A percentile compares a stretch with the other conserved stretches of the same genome.
phyloP scores from a whole-genome alignment of 2,888 invertebrate species.

The Dermolepida albohirtum region DNA sequence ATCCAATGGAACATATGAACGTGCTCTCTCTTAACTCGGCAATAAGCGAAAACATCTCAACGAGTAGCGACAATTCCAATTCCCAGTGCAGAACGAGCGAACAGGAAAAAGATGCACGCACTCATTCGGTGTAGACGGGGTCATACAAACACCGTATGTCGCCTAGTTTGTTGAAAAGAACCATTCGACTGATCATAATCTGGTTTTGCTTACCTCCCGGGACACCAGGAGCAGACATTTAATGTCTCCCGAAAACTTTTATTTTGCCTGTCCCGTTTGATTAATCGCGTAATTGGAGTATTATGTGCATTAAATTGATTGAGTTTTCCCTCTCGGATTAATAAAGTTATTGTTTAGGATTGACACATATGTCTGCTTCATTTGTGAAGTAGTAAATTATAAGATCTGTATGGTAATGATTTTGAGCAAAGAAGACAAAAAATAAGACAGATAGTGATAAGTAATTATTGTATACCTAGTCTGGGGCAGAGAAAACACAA shows the following conservation, averaged over 20 bases:
- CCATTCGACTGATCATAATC: slow-evolving; percentile 53
- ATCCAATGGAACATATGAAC: slow-evolving; percentile 47
- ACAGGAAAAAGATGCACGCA: slow-evolving; percentile 27
- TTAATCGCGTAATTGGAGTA: slow-evolving; percentile 18
- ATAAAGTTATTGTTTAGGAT: too few relatives aligned
- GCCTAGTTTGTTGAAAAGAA: slow-evolving; percentile 50
- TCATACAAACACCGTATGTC: slow-evolving; percentile 52
- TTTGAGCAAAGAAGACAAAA: too few relatives aligned
- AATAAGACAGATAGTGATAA: too few relatives aligned
- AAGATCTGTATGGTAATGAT: too few relatives aligned
- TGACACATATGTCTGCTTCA: too few relatives aligned
- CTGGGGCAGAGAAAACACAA: too few relatives aligned
- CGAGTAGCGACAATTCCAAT: slow-evolving; percentile 41
- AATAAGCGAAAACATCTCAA: slow-evolving; percentile 47
- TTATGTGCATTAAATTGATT: slow-evolving; percentile 6
- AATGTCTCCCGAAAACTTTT: slow-evolving; percentile 23
- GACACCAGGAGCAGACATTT: slow-evolving; percentile 40
- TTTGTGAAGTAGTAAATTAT: too few relatives aligned
- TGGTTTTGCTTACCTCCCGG: slow-evolving; percentile 46
- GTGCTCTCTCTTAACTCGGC: slow-evolving; percentile 47
- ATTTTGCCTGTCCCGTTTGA: slow-evolving; percentile 23
- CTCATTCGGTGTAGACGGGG: slow-evolving; percentile 31
- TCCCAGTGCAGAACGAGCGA: slow-evolving; percentile 35
- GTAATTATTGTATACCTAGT: too few relatives aligned
- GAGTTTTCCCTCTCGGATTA: too few relatives aligned